These are phyloP conservation scores for Rhineura floridana DNA, from an alignment of 2,113 vertebrate species.

Conservation along the genomic window DNA sequence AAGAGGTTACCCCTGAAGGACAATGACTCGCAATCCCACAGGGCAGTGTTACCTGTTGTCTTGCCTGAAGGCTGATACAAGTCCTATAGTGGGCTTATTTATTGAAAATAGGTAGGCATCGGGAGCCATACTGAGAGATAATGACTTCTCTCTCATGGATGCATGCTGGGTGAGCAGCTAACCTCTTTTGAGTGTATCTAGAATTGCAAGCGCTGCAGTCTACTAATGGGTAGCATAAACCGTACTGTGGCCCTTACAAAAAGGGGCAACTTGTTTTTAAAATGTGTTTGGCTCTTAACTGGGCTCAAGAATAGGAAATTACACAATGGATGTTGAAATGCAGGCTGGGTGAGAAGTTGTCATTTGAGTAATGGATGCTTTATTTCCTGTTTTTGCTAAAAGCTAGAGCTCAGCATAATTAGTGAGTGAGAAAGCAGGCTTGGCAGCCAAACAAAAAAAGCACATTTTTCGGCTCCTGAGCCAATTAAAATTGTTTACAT, in stretches of 20 bases:
- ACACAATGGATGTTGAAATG: slow-evolving; percentile 85
- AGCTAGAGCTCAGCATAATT: slow-evolving; percentile 80
- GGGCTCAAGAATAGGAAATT: slow-evolving; percentile 76
- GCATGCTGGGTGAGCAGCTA: not conserved
- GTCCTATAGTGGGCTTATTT: not conserved
- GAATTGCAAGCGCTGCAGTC: not conserved
- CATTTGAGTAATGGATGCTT: slow-evolving; percentile 82
- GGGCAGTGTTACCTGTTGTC: slow-evolving; percentile 6
- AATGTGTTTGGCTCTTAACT: slow-evolving; percentile 70
- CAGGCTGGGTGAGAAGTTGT: slow-evolving; percentile 81
- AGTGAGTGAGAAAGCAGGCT: slow-evolving; percentile 77
- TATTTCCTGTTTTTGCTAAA: slow-evolving; percentile 84
- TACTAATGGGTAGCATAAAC: not conserved
- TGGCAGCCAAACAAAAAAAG: slow-evolving; percentile 81
- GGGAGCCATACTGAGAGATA: not conserved
- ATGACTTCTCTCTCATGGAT: not conserved
- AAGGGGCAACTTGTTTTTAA: slow-evolving; percentile 54
- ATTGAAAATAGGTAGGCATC: not conserved
- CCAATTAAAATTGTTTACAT: slow-evolving; percentile 83
- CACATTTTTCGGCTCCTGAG: slow-evolving; percentile 74
- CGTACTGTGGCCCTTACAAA: slow-evolving; percentile 15
- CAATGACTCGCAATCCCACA: not conserved
- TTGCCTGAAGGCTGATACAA: not conserved
- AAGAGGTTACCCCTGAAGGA: not conserved
- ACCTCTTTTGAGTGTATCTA: not conserved